Evolutionary conservation across 2,888 invertebrate species (phyloP).

Genomic region (Caenorhabditis sp.): DNA sequence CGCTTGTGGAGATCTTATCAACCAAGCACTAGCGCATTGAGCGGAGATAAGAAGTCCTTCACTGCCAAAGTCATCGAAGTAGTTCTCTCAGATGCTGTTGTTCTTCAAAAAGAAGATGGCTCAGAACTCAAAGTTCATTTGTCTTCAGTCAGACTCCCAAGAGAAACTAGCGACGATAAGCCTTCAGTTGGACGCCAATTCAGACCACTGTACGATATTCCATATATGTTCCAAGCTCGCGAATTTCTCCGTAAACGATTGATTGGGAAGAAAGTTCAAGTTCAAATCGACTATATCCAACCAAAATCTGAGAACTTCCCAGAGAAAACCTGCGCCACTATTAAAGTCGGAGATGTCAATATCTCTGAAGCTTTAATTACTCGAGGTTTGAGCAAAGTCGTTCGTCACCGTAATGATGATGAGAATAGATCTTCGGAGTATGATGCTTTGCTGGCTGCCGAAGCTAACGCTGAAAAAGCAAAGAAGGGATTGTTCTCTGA

Average conservation of each 20-base stretch:
- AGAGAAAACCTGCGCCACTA: conserved; percentile 92
- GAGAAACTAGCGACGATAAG: conserved; percentile 48
- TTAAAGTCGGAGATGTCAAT: conserved; percentile 79
- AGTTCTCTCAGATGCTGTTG: conserved; percentile 90
- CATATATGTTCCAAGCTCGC: conserved; percentile 97
- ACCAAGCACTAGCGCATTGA: conserved; percentile 73
- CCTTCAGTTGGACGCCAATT: conserved; percentile 60
- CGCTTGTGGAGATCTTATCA: conserved; percentile 92
- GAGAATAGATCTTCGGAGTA: conserved; percentile 81
- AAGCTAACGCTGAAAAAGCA: conserved; percentile 88
- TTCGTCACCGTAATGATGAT: conserved; percentile 92
- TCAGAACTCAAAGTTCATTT: conserved; percentile 89
- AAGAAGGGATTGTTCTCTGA: conserved; percentile 81
- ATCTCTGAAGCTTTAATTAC: conserved; percentile 82
- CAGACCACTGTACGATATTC: conserved; percentile 92
- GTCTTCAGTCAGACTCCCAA: conserved; percentile 91
- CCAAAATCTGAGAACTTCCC: conserved; percentile 91
- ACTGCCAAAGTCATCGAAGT: conserved; percentile 79
- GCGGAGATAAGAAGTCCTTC: conserved; percentile 58
- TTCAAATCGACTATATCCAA: conserved; percentile 93
- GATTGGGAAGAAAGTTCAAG: conserved; percentile 86
- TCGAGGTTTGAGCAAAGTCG: conserved; percentile 88
- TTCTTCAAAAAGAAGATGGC: conserved; percentile 83
- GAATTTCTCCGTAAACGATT: conserved; percentile 94
- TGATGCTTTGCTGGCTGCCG: conserved; percentile 89